A percentile compares a stretch with the other conserved stretches of the same genome.
These are phyloP conservation scores for Itoplectis maculator DNA, from an alignment of 2,888 invertebrate species.

Conservation along the genomic window DNA sequence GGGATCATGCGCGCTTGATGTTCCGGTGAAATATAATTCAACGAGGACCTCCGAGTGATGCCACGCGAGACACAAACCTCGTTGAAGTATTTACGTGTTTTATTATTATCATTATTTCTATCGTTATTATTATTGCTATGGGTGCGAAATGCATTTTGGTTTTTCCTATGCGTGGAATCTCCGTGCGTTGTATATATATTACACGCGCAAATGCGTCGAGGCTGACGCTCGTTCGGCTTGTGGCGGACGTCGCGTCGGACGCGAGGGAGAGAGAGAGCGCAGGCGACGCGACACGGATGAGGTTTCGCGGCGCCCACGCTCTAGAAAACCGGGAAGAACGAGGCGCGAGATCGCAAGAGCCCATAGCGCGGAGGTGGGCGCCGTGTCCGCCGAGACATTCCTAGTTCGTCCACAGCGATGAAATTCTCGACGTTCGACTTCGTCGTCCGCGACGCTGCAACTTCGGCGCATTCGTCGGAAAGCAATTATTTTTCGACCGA, in stretches of 20 bases:
- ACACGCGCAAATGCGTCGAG: conserved; percentile 34
- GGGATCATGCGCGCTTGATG: not conserved
- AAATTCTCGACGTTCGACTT: conserved; percentile 18
- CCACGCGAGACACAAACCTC: conserved; percentile 1
- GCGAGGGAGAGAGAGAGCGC: not conserved
- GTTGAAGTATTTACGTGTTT: conserved; percentile 39
- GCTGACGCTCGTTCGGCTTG: conserved; percentile 33
- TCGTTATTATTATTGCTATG: conserved; percentile 30
- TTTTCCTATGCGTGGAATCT: conserved; percentile 35
- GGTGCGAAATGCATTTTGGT: not conserved
- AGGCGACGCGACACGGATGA: conserved; percentile 64
- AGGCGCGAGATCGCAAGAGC: conserved; percentile 43
- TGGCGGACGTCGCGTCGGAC: conserved; percentile 48
- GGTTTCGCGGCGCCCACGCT: conserved; percentile 71
- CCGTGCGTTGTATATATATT: conserved; percentile 23
- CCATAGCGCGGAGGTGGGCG: conserved; percentile 57
- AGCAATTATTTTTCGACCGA: conserved; percentile 9
- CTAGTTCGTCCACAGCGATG: conserved; percentile 1
- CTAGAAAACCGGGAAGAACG: conserved; percentile 71
- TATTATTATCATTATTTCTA: conserved; percentile 16
- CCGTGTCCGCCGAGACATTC: conserved; percentile 24
- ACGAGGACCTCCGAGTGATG: conserved; percentile 23
- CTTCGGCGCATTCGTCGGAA: too few species aligned
- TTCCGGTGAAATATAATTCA: conserved; percentile 27
- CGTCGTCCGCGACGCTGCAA: not conserved